Percentiles rank a stretch among this genome's conserved stretches.
phyloP scores from a whole-genome alignment of 2,113 vertebrate genomes.

The Nothoprocta perdicaria region DNA sequence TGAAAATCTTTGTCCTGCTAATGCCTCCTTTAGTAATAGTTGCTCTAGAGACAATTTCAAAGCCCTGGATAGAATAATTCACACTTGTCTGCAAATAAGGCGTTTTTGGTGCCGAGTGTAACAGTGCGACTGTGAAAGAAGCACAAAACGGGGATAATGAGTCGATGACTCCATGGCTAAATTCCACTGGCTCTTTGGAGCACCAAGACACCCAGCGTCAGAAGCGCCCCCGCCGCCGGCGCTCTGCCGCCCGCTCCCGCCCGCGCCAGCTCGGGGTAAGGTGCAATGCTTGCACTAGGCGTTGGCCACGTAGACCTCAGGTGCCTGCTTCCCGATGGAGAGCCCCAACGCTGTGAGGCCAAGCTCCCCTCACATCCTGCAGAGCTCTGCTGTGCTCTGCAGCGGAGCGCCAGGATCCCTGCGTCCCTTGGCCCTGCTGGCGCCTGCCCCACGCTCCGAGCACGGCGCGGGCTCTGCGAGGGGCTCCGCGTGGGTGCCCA shows the following conservation, averaged over 20 bases:
- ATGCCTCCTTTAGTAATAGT: neutral
- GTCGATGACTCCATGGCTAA: neutral
- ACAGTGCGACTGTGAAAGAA: neutral
- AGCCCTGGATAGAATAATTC: neutral
- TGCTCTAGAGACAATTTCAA: neutral
- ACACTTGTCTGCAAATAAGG: neutral
- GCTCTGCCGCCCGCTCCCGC: neutral
- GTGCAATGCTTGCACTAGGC: neutral
- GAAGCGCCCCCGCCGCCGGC: rapidly evolving
- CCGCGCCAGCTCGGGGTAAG: neutral
- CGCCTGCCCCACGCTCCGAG: too few species aligned
- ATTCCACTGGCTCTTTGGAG: neutral
- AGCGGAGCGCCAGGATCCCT: neutral
- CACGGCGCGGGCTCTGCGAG: neutral
- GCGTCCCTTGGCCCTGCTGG: neutral
- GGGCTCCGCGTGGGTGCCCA: neutral
- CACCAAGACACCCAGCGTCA: rapidly evolving
- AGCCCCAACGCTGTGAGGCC: too few species aligned
- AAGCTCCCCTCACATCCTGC: neutral
- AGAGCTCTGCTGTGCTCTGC: neutral
- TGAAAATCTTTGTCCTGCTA: neutral
- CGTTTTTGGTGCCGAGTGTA: neutral
- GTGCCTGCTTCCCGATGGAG: neutral
- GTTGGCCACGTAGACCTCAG: too few species aligned
- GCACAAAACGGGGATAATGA: neutral